Base-by-base conservation (phyloP, 2,113 vertebrate genomes). In the Gambusia affinis region DNA sequence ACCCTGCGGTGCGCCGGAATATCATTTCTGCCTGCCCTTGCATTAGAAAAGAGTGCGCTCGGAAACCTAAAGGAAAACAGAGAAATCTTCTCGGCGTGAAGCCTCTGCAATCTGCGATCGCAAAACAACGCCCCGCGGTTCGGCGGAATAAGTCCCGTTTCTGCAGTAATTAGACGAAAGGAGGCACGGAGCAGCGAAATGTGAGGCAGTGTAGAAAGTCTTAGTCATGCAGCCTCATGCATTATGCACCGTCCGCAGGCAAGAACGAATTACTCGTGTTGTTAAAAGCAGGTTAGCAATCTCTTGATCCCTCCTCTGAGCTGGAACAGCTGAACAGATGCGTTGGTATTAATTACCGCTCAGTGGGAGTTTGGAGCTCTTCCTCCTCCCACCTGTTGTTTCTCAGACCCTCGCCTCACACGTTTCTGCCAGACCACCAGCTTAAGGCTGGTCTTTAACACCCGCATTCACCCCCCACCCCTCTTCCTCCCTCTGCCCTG, bases 341-440 rank as follows among this genome's bases (percentile, higher is more conserved):
- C 81, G 80, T 80, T 33, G 30, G 73, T 85, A 85, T 89, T 91
- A 81, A 85, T 90, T 91, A 87, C 80, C 24, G 72, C 84, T 87
- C 84, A 64, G 83, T 80, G 70, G 76, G 89, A 72, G 70, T 77
- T 79, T 87, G 81, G 80, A 83, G 76, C 73, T 64, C 69, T 73
- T 82, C 86, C 70, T 87, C 78, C 62, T 70, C 82, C 92, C 90
- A 94, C 94, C 90, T 94, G 90, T 93, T 93, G 91, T 88, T 74
- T 63, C 73, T 72, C 79, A 76, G 83, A 88, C 76, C 60, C 67
- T 60, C 44, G 31, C 75, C 60, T 69, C 75, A 64, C 77, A 44
- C 71, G 60, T 60, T 79, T 67, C 39, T 82, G 70, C 63, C 73
- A 82, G 79, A 90, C 88, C 89, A 91, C 89, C 83, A 84, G 76